These are phyloP conservation scores for Ephestia elutella DNA, from an alignment of 1,140 invertebrate species.

Conservation along the genomic window DNA sequence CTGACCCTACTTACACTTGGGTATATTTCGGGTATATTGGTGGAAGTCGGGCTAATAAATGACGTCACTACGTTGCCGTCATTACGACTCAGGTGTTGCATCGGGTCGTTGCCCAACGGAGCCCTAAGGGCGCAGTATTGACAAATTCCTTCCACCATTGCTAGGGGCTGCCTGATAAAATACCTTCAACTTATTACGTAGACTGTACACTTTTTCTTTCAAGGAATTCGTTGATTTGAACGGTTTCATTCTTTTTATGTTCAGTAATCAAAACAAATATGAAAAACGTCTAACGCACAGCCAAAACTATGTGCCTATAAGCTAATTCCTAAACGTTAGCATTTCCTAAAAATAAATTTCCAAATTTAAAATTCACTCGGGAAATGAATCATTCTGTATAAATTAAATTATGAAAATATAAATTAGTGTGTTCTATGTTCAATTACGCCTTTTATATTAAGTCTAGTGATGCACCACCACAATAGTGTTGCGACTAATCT, in stretches of 20 bases:
- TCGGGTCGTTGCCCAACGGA: constrained; percentile 28
- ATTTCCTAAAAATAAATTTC: too few relatives aligned
- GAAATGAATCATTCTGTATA: too few relatives aligned
- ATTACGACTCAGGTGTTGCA: constrained; percentile 30
- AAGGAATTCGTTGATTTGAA: neutral
- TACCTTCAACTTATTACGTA: constrained; percentile 7
- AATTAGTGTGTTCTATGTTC: too few relatives aligned
- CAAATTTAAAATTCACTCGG: too few relatives aligned
- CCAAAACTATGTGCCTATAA: too few relatives aligned
- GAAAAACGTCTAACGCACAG: too few relatives aligned
- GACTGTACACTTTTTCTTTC: constrained; percentile 8
- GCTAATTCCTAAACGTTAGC: too few relatives aligned
- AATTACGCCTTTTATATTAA: too few relatives aligned
- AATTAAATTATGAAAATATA: too few relatives aligned
- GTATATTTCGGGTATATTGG: too few relatives aligned
- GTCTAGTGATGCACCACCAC: neutral
- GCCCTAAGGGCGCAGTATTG: constrained; percentile 16
- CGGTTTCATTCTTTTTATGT: neutral
- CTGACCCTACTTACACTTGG: neutral
- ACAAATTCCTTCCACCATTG: constrained; percentile 27
- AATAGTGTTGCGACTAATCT: neutral
- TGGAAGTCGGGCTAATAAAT: neutral
- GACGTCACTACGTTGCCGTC: neutral
- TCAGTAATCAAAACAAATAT: too few relatives aligned
- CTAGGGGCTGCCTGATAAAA: constrained; percentile 17